Conservation (phyloP, 2,113 vertebrate species). For the Pituophis catenifer region DNA sequence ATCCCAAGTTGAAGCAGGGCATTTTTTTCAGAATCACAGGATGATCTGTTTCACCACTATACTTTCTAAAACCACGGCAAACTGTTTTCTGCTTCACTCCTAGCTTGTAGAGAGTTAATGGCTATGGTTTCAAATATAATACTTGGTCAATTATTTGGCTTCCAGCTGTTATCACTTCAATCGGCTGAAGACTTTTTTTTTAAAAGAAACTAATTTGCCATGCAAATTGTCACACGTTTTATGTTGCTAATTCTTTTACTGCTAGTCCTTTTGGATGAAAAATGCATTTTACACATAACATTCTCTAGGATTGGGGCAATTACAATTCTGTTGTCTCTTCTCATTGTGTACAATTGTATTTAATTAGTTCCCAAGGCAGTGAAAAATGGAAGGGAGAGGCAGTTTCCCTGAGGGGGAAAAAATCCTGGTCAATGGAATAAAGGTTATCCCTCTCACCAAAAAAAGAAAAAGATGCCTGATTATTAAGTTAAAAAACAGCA, state of each 20-base stretch:
- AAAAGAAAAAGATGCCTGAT: constrained; percentile 33
- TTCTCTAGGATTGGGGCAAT: constrained; percentile 55
- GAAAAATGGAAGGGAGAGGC: constrained; percentile 54
- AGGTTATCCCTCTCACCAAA: constrained; percentile 67
- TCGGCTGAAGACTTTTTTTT: constrained; percentile 73
- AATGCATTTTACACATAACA: constrained; percentile 74
- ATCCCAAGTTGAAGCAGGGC: constrained; percentile 37
- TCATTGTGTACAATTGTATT: constrained; percentile 1
- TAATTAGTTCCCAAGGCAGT: constrained; percentile 26
- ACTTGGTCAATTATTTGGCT: constrained; percentile 57
- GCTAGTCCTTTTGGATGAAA: constrained; percentile 75
- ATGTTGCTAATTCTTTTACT: constrained; percentile 78
- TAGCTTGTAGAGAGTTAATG: constrained; percentile 54
- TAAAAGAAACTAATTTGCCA: constrained; percentile 64
- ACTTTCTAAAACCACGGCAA: constrained; percentile 54
- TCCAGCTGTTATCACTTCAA: constrained; percentile 63
- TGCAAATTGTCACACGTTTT: constrained; percentile 71
- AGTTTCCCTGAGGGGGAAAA: constrained; percentile 53
- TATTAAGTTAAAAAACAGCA: constrained; percentile 26
- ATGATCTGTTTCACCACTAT: constrained; percentile 53
- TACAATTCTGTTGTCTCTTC: constrained; percentile 46
- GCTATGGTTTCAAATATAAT: constrained; percentile 52
- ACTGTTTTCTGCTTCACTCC: constrained; percentile 61
- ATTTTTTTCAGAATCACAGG: constrained; percentile 23
- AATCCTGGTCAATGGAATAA: constrained; percentile 70